phyloP scores from a whole-genome alignment of 1,140 invertebrate genomes.

The Calliopsis andreniformis region DNA sequence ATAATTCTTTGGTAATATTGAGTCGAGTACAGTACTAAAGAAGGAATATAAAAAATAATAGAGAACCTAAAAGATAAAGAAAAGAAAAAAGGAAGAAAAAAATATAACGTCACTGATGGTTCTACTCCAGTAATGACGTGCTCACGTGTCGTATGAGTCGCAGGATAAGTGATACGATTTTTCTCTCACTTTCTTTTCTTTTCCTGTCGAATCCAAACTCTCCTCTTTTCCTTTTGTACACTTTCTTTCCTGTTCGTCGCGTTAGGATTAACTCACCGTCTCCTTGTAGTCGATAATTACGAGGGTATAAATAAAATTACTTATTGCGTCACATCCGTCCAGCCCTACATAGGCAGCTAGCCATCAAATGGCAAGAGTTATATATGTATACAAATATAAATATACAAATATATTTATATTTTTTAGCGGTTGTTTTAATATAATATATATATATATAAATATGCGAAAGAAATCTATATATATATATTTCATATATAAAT shows the following conservation, averaged over 20 bases:
- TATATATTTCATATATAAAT: conserved; percentile 57
- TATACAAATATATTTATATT: conserved; percentile 74
- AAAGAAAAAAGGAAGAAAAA: background rate
- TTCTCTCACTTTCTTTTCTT: background rate
- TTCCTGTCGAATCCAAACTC: background rate
- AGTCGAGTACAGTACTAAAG: too few species aligned
- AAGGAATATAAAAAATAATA: too few species aligned
- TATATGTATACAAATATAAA: conserved; percentile 60
- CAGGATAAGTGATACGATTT: conserved; percentile 59
- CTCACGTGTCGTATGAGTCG: conserved; percentile 31
- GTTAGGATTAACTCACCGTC: conserved; percentile 14
- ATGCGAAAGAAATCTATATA: conserved; percentile 44
- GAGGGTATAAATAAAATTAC: conserved; percentile 56
- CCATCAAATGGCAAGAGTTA: conserved; percentile 67
- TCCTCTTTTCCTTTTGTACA: background rate
- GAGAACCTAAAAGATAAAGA: background rate
- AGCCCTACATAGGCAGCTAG: conserved; percentile 76
- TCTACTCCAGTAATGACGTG: background rate
- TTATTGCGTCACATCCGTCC: conserved; percentile 74
- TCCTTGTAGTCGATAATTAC: background rate
- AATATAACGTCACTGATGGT: background rate
- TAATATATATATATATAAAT: conserved; percentile 66
- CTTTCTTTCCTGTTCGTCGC: conserved; percentile 28
- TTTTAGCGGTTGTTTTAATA: conserved; percentile 75
- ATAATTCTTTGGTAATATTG: too few species aligned